Evolutionary conservation across 1,140 invertebrate genomes (phyloP), one percentile per base, ranked within the genome.

Genomic region (Steinernema feltiae): DNA sequence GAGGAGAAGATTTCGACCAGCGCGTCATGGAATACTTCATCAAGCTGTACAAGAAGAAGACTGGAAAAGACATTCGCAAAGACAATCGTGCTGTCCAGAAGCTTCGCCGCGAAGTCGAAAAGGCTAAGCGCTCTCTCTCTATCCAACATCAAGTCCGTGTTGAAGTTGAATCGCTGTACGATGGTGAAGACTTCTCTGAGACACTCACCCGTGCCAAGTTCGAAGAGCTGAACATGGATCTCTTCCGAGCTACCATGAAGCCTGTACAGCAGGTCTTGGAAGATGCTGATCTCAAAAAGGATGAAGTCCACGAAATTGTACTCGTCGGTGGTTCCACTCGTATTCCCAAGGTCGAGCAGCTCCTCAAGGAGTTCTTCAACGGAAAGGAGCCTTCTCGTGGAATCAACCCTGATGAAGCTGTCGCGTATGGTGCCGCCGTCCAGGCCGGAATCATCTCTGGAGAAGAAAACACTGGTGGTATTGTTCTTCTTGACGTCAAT

Each of bases 101-200:
- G 83, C 86, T 90, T 17, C 82, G 89, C 75, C 85, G 89, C 80
- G 89, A 90, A 76, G 89, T 89, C 2, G 89, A 90, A 81, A 90
- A 90, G 78, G 89, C 89, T 30, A 89, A 89, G 90, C 90, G 97
- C 86, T 93, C 94, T 46, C 89, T 99, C 71, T 97, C 94, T 75
- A 92, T 93, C 63, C 93, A 93, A 81, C 95, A 98, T 87, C 94
- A 97, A 89, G 94, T 96, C 76, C 92, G 93, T 87, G 95, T 99
- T 86, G 97, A 99, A 90, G 98, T 99, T 87, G 97, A 99, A 89
- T 97, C 94, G 18, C 93, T 99, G 90, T 98, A 93, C 84, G 96
- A 99, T 86, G 95, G 96, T 82, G 95, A 98, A 85, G 97, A 99
- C 86, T 99, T 99, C 91, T 95, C 93, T n/a, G 97, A 99, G 89